Conservation (phyloP, 64 coral and sea anemone genomes). For the Pachyseris speciosa region DNA sequence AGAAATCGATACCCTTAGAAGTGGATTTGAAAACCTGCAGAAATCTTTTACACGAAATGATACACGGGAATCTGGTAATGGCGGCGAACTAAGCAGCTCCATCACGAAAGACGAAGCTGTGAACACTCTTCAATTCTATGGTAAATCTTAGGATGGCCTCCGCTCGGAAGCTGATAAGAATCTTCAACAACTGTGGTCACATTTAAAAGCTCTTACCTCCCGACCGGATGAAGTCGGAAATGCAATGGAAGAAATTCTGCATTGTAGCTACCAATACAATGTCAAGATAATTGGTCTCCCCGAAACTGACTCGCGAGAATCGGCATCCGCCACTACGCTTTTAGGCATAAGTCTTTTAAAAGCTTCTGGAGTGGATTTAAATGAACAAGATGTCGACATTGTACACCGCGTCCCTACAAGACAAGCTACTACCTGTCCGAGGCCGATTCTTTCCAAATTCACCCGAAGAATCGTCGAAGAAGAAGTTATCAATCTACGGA, state of each 20-base stretch:
- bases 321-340: background rate
- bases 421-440: background rate
- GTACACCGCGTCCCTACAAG: background rate
- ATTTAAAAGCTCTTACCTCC: background rate
- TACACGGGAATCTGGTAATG: no score
- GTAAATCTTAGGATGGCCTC: background rate
- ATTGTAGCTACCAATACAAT: no score
- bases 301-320: no score
- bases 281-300: no score
- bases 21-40: no score
- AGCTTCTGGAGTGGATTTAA: background rate
- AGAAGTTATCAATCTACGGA: background rate
- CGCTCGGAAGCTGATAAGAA: no score
- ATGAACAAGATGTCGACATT: background rate
- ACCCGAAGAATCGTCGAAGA: background rate
- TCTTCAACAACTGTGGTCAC: no score
- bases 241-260: no score
- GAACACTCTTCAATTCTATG: background rate
- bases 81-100: background rate
- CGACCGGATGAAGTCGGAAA: no score
- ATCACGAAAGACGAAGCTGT: background rate
- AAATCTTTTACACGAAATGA: no score
- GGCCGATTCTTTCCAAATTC: background rate
- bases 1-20: no score
- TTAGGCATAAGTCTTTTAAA: conserved; percentile 1